Percentiles rank a stretch among this genome's conserved stretches.
Evolutionary conservation across 1,140 invertebrate genomes (phyloP).

Genomic region (Drosophila ironensis): DNA sequence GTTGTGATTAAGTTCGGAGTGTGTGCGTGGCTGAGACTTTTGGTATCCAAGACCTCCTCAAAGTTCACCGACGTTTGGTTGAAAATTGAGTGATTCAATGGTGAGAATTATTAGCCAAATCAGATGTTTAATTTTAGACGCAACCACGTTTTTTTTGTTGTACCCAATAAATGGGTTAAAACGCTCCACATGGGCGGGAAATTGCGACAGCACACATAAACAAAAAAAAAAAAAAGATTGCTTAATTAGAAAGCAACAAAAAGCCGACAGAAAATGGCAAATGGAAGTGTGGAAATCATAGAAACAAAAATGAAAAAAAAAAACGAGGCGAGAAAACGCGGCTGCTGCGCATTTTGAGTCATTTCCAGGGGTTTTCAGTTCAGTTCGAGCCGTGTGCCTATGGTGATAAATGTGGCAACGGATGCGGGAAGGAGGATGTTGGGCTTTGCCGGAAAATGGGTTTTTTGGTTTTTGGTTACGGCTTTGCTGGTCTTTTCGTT

Average conservation of each 20-base stretch:
- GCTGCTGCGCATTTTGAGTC: slow-evolving; percentile 5
- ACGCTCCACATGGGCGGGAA: slow-evolving; percentile 1
- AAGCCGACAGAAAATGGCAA: slow-evolving; percentile 6
- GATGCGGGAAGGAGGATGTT: not conserved
- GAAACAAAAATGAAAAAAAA: not conserved
- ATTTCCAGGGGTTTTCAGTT: not conserved
- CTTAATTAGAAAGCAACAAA: slow-evolving; percentile 11
- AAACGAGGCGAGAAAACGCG: slow-evolving; percentile 7
- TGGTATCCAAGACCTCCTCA: slow-evolving; percentile 1
- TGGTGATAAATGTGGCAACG: not conserved
- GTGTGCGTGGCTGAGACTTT: slow-evolving; percentile 6
- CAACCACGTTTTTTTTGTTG: not conserved
- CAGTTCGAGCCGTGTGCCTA: slow-evolving; percentile 2
- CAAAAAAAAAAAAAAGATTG: not conserved
- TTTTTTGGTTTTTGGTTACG: slow-evolving; percentile 2
- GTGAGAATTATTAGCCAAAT: not conserved
- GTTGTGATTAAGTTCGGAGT: slow-evolving; percentile 65
- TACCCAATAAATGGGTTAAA: not conserved
- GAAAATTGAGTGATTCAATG: not conserved
- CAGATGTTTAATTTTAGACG: not conserved
- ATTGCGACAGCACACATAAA: not conserved
- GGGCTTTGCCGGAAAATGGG: slow-evolving; percentile 8
- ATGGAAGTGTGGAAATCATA: slow-evolving; percentile 26
- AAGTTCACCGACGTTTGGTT: slow-evolving; percentile 9
- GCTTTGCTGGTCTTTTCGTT: not conserved